Evolutionary conservation across 2,113 vertebrate species (phyloP).

Genomic region (Gnathonemus echidnorhynchus): DNA sequence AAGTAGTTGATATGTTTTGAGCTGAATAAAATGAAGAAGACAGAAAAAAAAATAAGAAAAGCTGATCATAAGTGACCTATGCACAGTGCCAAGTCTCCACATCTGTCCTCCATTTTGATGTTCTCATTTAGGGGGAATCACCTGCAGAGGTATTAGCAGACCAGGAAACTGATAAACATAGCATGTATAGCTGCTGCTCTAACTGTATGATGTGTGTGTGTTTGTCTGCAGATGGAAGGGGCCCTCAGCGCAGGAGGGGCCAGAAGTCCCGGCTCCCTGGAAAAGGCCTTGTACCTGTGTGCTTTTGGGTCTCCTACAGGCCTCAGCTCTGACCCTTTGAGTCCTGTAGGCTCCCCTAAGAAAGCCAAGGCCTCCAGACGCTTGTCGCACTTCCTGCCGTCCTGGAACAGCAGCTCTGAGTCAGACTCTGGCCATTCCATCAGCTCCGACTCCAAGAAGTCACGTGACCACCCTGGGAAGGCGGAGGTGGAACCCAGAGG

Average conservation of each 20-base stretch:
- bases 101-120: background rate
- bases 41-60: background rate
- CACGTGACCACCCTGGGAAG: constrained; percentile 43
- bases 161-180: background rate
- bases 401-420: constrained; percentile 57
- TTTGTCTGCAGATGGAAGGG: constrained; percentile 60
- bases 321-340: constrained; percentile 46
- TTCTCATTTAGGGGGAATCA: background rate
- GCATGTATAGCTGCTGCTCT: background rate
- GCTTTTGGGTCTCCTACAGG: constrained; percentile 39
- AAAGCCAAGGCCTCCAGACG: constrained; percentile 53
- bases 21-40: background rate
- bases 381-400: constrained; percentile 59
- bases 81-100: background rate
- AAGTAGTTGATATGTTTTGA: background rate
- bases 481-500: constrained; percentile 32
- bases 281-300: constrained; percentile 58
- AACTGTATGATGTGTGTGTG: background rate
- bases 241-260: constrained; percentile 57
- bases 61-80: background rate
- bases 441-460: constrained; percentile 57
- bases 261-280: constrained; percentile 57
- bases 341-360: constrained; percentile 52
- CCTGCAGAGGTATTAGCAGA: background rate
- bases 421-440: constrained; percentile 60